Evolutionary conservation across 1,140 invertebrate genomes (phyloP).

Genomic region (Periplaneta americana): DNA sequence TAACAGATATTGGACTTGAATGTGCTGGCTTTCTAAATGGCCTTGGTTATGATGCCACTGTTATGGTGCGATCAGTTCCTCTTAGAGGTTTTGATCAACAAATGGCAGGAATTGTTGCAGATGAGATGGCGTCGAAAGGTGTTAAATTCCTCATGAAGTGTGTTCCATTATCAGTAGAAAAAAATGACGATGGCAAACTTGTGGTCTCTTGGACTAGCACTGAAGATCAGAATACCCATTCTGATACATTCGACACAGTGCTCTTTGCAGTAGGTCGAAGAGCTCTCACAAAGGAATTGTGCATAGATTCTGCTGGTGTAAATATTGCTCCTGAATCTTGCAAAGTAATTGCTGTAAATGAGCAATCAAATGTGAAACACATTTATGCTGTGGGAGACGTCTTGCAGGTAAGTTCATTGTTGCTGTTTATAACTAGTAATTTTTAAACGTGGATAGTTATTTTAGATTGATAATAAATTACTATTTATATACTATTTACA

Average conservation of each 20-base stretch:
- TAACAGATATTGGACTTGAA: conserved; percentile 84
- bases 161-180: conserved; percentile 72
- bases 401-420: conserved; percentile 56
- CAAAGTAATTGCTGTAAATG: conserved; percentile 64
- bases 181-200: conserved; percentile 58
- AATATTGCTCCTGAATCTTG: conserved; percentile 46
- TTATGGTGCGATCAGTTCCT: conserved; percentile 90
- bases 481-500: too few relatives aligned
- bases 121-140: conserved; percentile 79
- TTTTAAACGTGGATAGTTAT: background rate
- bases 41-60: conserved; percentile 81
- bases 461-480: too few relatives aligned
- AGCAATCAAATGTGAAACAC: conserved; percentile 82
- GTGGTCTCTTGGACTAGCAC: conserved; percentile 61
- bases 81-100: conserved; percentile 96
- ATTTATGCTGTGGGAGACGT: conserved; percentile 95
- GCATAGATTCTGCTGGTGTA: conserved; percentile 63
- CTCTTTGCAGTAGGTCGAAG: conserved; percentile 76
- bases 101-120: conserved; percentile 80
- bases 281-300: conserved; percentile 62
- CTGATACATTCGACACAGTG: conserved; percentile 75
- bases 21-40: conserved; percentile 93
- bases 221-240: conserved; percentile 31
- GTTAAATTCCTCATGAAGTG: conserved; percentile 78
- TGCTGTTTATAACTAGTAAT: background rate